Evolutionary conservation across 1,140 invertebrate species (phyloP).

Genomic region (Atta colombica): DNA sequence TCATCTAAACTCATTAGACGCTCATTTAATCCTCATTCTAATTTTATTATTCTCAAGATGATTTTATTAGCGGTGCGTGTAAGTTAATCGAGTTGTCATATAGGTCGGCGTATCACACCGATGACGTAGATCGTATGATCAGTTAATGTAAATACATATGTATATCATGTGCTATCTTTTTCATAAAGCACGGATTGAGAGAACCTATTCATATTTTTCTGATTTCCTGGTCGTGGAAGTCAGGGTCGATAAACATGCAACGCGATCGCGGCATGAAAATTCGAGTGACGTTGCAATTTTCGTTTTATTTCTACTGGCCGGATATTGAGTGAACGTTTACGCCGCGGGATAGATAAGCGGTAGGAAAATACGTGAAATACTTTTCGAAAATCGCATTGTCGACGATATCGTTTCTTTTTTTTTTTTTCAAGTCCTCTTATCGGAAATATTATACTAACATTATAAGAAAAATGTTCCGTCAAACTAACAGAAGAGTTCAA

Average conservation of each 20-base stretch:
- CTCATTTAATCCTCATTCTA: slow-evolving; percentile 13
- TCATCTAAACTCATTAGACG: slow-evolving; percentile 16
- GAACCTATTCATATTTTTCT: slow-evolving; percentile 52
- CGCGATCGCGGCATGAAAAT: slow-evolving; percentile 57
- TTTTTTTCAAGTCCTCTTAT: background rate
- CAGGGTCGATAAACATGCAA: slow-evolving; percentile 66
- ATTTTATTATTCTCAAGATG: slow-evolving; percentile 45
- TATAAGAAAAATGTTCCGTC: too few relatives aligned
- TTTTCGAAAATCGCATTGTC: background rate
- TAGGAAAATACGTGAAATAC: background rate
- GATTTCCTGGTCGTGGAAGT: slow-evolving; percentile 63
- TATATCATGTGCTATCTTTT: slow-evolving; percentile 29
- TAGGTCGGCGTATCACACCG: slow-evolving; percentile 6
- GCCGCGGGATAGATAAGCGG: background rate
- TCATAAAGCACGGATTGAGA: slow-evolving; percentile 6
- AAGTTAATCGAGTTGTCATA: slow-evolving; percentile 4
- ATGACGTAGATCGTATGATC: slow-evolving; percentile 54
- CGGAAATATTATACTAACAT: background rate
- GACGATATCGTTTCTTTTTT: background rate
- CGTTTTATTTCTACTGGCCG: slow-evolving; percentile 13
- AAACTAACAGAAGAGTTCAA: too few relatives aligned
- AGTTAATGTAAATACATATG: slow-evolving; percentile 41
- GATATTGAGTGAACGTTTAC: background rate
- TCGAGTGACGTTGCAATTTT: slow-evolving; percentile 72
- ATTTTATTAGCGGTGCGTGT: slow-evolving; percentile 21